phyloP scores from a whole-genome alignment of 2,113 vertebrate species.

The Forbesichthys papilliferus region DNA sequence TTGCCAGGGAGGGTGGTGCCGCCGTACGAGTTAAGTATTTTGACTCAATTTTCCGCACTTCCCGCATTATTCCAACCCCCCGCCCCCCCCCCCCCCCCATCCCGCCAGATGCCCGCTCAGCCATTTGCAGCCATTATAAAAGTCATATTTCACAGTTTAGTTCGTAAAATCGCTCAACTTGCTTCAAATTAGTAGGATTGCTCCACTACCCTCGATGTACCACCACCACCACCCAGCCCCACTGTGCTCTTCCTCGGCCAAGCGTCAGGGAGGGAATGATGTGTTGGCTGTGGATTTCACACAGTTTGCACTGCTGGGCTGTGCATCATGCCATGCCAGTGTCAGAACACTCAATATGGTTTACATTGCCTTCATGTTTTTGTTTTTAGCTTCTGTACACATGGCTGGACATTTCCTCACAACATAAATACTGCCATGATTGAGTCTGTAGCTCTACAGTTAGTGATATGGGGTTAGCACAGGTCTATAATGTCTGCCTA shows the following conservation, averaged over 20 bases:
- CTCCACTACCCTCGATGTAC: neutral
- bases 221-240: neutral
- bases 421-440: slow-evolving; percentile 42
- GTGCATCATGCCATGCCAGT: slow-evolving; percentile 30
- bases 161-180: slow-evolving; percentile 58
- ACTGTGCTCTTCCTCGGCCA: neutral
- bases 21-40: slow-evolving; percentile 35
- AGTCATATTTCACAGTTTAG: slow-evolving; percentile 75
- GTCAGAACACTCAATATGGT: slow-evolving; percentile 2
- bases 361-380: slow-evolving; percentile 43
- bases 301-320: neutral
- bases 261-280: slow-evolving; percentile 15
- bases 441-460: slow-evolving; percentile 3
- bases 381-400: slow-evolving; percentile 32
- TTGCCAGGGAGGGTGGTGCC: slow-evolving; percentile 65
- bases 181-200: slow-evolving; percentile 61
- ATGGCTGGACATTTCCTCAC: slow-evolving; percentile 25
- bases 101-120: slow-evolving; percentile 39
- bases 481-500: neutral
- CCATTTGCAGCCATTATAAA: slow-evolving; percentile 75
- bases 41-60: slow-evolving; percentile 55
- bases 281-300: slow-evolving; percentile 4
- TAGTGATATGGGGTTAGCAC: slow-evolving; percentile 2
- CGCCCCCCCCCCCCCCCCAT: slow-evolving; percentile 5
- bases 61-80: slow-evolving; percentile 27